Evolutionary conservation across 2,888 invertebrate species (phyloP), one percentile per base, ranked within the genome.

Genomic region (Leptura quadrifasciata): DNA sequence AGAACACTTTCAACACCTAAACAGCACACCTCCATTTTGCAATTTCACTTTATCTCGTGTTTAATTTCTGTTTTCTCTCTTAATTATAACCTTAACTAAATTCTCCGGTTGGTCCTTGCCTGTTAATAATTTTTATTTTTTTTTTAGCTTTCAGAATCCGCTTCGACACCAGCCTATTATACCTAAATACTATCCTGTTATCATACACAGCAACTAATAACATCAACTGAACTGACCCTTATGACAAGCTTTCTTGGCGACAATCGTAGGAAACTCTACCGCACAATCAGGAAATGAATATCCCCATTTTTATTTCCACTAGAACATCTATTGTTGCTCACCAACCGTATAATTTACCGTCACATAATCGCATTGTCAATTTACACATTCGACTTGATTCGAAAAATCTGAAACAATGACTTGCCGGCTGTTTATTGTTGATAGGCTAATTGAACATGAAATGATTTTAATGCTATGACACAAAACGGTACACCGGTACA

Each of bases 401-500:
- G 17, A 1, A 61, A 57, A 60, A 20, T 17, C 47, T 24, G n/a
- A 47, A 47, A 47, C 47, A 47, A 47, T 47, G 47, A 47, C 47
- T 47, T 17, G 61, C 17, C 15, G 61, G 39, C 52, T 61, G 71
- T 58, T n/a, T 39, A 31, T 69, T 61, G 47, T 61, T 39, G 63
- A 63, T 39, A 61, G 24, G 47, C 27, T 21, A 21, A 71, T 47
- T 55, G 39, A 47, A 21, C 39, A 55, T 61, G 31, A 17, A 57
- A 55, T 52, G 12, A 71, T 71, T 61, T 52, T 54, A 21, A 63
- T 72, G 15, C 61, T n/a, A n/a, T n/a, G 52, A 55, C n/a, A 35
- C 18, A 20, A n/a, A 74, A 68, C 74, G 61, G 76, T 67, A 76
- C 67, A 60, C 60, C n/a, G 70, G 27, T 31, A 63, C 69, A 63